Base-by-base conservation (phyloP, 1,140 invertebrate species). In the Apis florea region DNA sequence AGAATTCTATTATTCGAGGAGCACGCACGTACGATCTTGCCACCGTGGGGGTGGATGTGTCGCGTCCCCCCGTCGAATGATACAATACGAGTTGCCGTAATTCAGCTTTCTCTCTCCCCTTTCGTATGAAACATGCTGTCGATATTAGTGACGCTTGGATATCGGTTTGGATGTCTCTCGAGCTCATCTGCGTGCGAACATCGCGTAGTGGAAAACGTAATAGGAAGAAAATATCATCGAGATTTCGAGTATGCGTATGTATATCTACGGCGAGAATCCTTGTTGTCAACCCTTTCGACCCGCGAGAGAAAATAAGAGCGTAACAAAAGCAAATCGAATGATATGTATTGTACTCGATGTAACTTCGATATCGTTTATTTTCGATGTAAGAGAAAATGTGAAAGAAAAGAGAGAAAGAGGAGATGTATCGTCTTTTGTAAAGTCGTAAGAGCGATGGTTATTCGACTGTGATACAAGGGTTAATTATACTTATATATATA, bases 391-490 rank as follows among this genome's bases (percentile, higher is more conserved):
- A 21, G 56, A 24, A 26, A 9, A 21, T 19, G 64, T 47, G 13
- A 19, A 11, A 47, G 31, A 31, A 12, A 10, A 12, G 17, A 51
- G 47, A 21, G 19, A 19, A 56, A 21, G 56, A 56, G 12, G 19
- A 26, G 59, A 47, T 19, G 47, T 49, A 21, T 54, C 17, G 40
- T 19, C 31, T 73, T 73, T 79, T 49, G 31, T 72, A 49, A 66
- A 40, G 31, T 47, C 31, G 61, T 6, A n/a, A 47, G 15, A 21
- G 26, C 9, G 58, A 86, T 53, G 72, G 51, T 69, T 74, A 63
- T 61, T 74, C 61, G 83, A 77, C 85, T 86, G 85, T 86, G 85
- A 86, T 84, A 86, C 68, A 49, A 59, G 77, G 58, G 72, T 83
- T 61, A 64, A 79, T 82, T 79, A 67, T 66, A 64, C 54, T 77